Conservation (phyloP, 1,140 invertebrate genomes). For the Drosophila carrolli region DNA sequence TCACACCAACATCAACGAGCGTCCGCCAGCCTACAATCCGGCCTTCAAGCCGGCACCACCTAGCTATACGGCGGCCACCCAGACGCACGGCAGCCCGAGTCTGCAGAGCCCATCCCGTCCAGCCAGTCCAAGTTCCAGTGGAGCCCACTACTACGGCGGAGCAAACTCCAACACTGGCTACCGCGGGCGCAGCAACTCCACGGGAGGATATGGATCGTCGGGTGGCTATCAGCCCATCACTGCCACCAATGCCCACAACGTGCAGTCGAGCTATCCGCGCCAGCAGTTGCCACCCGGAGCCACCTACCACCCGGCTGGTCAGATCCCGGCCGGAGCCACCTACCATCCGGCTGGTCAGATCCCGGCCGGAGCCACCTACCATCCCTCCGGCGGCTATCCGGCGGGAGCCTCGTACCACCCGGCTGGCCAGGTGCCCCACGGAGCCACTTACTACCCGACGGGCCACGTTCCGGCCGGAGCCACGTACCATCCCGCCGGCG, state of each 20-base stretch:
- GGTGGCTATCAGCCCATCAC: conserved; percentile 60
- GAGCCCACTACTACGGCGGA: conserved; percentile 35
- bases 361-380: conserved; percentile 69
- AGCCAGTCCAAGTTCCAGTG: conserved; percentile 4
- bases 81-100: conserved; percentile 42
- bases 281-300: conserved; percentile 65
- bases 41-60: conserved; percentile 58
- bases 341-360: conserved; percentile 63
- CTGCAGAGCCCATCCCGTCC: conserved; percentile 29
- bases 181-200: conserved; percentile 61
- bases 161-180: conserved; percentile 46
- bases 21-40: conserved; percentile 75
- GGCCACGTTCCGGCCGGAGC: conserved; percentile 61
- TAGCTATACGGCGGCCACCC: conserved; percentile 56
- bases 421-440: conserved; percentile 47
- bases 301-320: conserved; percentile 65
- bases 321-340: conserved; percentile 61
- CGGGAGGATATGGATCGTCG: conserved; percentile 55
- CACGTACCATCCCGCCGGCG: conserved; percentile 60
- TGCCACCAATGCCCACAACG: conserved; percentile 62
- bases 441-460: conserved; percentile 57
- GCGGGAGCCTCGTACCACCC: conserved; percentile 66
- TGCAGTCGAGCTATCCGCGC: conserved; percentile 76
- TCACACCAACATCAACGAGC: conserved; percentile 72
- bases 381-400: conserved; percentile 30